These are phyloP conservation scores for Agelas oroides DNA, from an alignment of 37 sponge, comb jelly and placozoan species.

Conservation along the genomic window DNA sequence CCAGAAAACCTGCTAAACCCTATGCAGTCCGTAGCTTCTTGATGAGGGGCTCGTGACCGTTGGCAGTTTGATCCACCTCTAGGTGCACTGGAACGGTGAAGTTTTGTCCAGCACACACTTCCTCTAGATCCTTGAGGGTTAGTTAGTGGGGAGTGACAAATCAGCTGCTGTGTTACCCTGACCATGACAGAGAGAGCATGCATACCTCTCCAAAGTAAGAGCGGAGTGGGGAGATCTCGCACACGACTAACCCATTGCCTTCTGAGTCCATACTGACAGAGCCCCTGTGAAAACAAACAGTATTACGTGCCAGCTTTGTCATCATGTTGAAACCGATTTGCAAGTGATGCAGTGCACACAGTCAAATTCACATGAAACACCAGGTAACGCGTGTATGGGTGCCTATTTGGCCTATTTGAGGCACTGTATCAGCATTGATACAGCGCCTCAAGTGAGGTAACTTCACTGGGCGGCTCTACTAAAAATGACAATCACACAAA, in stretches of 20 bases:
- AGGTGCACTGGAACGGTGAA: constrained; percentile 48
- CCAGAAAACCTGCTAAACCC: no score
- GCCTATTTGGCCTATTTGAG: no score
- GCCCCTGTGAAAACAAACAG: no score
- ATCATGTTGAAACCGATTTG: no score
- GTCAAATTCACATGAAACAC: no score
- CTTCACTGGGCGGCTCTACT: background rate
- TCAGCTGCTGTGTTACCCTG: no score
- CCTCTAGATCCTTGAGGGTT: constrained; percentile 34
- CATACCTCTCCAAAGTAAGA: constrained; percentile 94
- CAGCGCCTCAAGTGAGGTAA: no score
- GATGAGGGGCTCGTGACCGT: background rate
- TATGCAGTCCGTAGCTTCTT: background rate
- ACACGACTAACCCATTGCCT: constrained; percentile 46
- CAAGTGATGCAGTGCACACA: no score
- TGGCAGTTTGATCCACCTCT: background rate
- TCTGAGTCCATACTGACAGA: constrained; percentile 19
- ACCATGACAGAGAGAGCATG: no score
- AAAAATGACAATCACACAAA: background rate
- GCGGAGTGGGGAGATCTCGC: constrained; percentile 88
- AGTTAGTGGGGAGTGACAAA: background rate
- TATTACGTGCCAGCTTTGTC: no score
- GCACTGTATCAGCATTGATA: no score
- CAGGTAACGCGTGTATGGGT: no score
- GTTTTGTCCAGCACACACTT: constrained; percentile 31